Evolutionary conservation across 2,888 invertebrate genomes (phyloP), one percentile per base, ranked within the genome.

Genomic region (Mythimna ferrago): DNA sequence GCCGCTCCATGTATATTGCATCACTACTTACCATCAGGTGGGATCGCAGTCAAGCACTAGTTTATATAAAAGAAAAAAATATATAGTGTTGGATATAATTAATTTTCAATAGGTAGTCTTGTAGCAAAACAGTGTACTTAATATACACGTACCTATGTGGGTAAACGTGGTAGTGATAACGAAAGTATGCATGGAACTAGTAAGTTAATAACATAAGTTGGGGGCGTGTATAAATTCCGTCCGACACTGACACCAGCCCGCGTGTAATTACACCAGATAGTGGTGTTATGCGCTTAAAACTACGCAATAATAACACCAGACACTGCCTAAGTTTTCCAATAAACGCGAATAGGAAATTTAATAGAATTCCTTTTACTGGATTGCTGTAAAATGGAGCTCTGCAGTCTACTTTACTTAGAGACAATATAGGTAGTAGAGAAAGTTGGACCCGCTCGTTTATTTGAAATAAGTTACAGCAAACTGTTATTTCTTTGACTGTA

Each of bases 131-230:
- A 62, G 21, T 32, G 44, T 66, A 62, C 21, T 66, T 53, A 66
- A 62, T 61, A 60, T 35, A 67, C 56, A 51, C n/a, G 48, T 80
- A 48, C 19, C 48, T 19, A 79, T 71, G 65, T 69, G 67, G 69
- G 58, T 73, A 66, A 66, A 65, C 73, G 78, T 75, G 72, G 67
- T 73, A 84, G 86, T 76, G 66, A 66, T 74, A 89, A 88, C 85
- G 89, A 90, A 91, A 91, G 91, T 91, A 91, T 92, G 88, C 90
- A 88, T 84, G 78, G 87, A 87, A 90, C 90, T 89, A 90, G 92
- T 89, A 89, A 91, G 91, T 94, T 94, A 94, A 94, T 94, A 94
- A 93, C 93, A 87, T 88, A 94, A 94, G 93, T 94, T 94, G 89
- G 87, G 83, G 88, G 87, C 86, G 90, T 89, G 91, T 91, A 92